phyloP scores from a whole-genome alignment of 2,113 vertebrate genomes.

The Corythoichthys haematopterus region DNA sequence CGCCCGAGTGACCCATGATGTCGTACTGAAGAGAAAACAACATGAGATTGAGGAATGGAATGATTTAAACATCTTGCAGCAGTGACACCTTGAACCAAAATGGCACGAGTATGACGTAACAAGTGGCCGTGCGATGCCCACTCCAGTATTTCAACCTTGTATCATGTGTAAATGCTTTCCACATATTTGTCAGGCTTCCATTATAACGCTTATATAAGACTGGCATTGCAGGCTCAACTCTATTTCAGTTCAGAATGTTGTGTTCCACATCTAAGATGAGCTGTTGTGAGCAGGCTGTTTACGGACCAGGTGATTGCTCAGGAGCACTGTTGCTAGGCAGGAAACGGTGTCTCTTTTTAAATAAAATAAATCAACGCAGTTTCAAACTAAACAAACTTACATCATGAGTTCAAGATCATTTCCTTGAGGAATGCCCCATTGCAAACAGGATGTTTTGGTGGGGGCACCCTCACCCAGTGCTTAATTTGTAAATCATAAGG shows the following conservation, averaged over 20 bases:
- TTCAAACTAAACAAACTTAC: too few species aligned
- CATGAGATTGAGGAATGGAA: not conserved
- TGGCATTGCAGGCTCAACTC: not conserved
- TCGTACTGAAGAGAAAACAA: slow-evolving; percentile 79
- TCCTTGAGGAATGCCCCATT: not conserved
- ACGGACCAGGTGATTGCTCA: slow-evolving; percentile 12
- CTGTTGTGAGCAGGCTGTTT: slow-evolving; percentile 11
- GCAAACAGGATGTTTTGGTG: not conserved
- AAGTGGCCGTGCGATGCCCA: not conserved
- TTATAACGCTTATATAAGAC: slow-evolving; percentile 25
- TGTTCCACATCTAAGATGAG: slow-evolving; percentile 25
- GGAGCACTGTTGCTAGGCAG: slow-evolving; percentile 29
- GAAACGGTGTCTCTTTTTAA: not conserved
- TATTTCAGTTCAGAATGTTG: slow-evolving; percentile 23
- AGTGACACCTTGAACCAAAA: not conserved
- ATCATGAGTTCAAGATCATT: not conserved
- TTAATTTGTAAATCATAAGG: too few species aligned
- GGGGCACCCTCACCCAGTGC: too few species aligned
- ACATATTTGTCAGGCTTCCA: slow-evolving; percentile 5
- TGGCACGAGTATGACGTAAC: not conserved
- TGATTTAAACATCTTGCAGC: not conserved
- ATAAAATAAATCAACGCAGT: not conserved
- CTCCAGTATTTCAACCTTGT: slow-evolving; percentile 1
- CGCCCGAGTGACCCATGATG: slow-evolving; percentile 89
- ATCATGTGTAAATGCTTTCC: slow-evolving; percentile 1